These are phyloP conservation scores for Prionailurus bengalensis DNA, from an alignment of 2,113 vertebrate genomes.

Conservation along the genomic window DNA sequence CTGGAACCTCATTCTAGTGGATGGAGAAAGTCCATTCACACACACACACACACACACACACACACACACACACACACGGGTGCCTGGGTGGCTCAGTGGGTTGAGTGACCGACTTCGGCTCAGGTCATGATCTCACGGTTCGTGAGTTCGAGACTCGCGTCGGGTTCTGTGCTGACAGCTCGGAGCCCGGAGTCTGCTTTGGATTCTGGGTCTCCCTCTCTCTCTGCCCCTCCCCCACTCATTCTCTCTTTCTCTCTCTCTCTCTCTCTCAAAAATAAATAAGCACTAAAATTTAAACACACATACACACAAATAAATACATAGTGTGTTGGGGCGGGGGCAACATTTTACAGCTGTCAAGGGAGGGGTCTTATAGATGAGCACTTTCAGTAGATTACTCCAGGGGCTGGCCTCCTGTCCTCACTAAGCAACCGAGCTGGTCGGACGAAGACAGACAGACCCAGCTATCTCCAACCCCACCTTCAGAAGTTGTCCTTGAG, in stretches of 20 bases:
- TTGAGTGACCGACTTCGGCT: no score
- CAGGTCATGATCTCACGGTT: no score
- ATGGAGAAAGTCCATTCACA: background rate
- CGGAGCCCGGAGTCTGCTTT: no score
- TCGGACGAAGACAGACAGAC: background rate
- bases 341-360: background rate
- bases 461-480: background rate
- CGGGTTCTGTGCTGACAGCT: no score
- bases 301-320: background rate
- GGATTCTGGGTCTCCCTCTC: no score
- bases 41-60: background rate
- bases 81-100: no score
- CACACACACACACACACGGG: no score
- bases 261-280: no score
- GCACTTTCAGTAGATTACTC: background rate
- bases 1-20: background rate
- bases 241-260: no score
- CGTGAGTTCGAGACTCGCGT: no score
- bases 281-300: background rate
- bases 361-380: background rate
- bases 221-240: no score
- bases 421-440: background rate
- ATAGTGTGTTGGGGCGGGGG: background rate
- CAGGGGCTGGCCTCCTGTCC: background rate
- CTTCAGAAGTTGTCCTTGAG: background rate